These are phyloP conservation scores for Stichopus chloronotus DNA, from an alignment of 35 echinoderm and acorn worm species.

Conservation along the genomic window DNA sequence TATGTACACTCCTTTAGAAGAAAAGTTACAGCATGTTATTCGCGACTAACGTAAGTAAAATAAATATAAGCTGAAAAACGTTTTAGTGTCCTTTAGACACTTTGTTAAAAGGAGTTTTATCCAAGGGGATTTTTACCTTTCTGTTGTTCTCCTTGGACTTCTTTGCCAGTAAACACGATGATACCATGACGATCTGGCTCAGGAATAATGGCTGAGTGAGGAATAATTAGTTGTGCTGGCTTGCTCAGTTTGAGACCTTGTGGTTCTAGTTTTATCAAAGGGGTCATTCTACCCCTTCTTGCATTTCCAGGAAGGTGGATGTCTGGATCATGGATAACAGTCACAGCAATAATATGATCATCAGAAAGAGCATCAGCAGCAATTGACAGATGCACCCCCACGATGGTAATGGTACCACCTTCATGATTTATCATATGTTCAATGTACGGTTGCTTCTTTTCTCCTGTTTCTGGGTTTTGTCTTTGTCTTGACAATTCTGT, in stretches of 20 bases:
- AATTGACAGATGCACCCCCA: neutral
- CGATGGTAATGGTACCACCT: neutral
- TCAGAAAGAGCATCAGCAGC: neutral
- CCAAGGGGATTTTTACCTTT: too few species aligned
- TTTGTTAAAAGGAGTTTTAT: too few species aligned
- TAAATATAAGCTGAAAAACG: too few species aligned
- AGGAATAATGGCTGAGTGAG: constrained; percentile 6
- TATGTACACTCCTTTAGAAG: too few species aligned
- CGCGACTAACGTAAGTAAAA: too few species aligned
- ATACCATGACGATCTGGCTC: neutral
- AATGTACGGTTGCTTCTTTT: neutral
- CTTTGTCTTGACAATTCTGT: neutral
- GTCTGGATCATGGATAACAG: neutral
- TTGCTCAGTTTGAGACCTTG: neutral
- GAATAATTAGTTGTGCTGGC: neutral
- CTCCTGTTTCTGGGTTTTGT: neutral
- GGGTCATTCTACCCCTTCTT: neutral
- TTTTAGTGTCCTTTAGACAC: too few species aligned
- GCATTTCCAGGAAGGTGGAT: neutral
- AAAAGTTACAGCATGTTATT: too few species aligned
- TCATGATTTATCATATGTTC: neutral
- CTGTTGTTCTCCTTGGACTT: neutral
- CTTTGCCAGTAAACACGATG: neutral
- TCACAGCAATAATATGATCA: neutral
- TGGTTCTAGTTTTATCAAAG: constrained; percentile 2